Percentiles rank a stretch among this genome's conserved stretches.
phyloP scores from a whole-genome alignment of 2,113 vertebrate genomes.

The Psettodes erumei region DNA sequence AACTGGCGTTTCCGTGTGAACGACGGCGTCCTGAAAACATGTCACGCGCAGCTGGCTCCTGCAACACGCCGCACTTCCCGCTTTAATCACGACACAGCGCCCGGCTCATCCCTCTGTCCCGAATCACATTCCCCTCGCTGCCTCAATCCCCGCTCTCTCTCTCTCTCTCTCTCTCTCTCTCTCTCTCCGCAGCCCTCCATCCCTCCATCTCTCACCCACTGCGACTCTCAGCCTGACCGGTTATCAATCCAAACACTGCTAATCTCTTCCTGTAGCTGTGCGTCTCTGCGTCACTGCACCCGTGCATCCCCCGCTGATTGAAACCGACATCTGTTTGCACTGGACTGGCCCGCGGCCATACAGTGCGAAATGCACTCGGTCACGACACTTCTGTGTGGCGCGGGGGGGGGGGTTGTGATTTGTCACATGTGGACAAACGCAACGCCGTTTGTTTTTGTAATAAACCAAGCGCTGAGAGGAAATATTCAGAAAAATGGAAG shows the following conservation, averaged over 20 bases:
- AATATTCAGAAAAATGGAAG: neutral
- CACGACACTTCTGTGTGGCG: no score
- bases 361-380: no score
- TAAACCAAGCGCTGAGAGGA: neutral
- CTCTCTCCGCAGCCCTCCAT: conserved; percentile 3
- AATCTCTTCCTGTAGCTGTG: conserved; percentile 77
- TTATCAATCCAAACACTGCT: conserved; percentile 59
- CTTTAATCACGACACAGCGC: conserved; percentile 27
- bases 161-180: neutral
- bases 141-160: conserved; percentile 11
- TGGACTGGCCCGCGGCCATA: conserved; percentile 54
- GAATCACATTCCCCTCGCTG: conserved; percentile 20
- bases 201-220: conserved; percentile 26
- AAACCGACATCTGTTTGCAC: conserved; percentile 77
- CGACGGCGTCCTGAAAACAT: conserved; percentile 4
- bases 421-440: neutral
- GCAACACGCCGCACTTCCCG: neutral
- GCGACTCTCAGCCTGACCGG: conserved; percentile 43
- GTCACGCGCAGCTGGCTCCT: conserved; percentile 28
- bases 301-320: conserved; percentile 65
- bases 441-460: neutral
- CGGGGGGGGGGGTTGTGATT: no score
- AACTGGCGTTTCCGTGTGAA: conserved; percentile 10
- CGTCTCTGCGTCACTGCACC: conserved; percentile 59
- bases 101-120: conserved; percentile 9